phyloP scores from a whole-genome alignment of 2,888 invertebrate species.

The Drosophila macrothrix region DNA sequence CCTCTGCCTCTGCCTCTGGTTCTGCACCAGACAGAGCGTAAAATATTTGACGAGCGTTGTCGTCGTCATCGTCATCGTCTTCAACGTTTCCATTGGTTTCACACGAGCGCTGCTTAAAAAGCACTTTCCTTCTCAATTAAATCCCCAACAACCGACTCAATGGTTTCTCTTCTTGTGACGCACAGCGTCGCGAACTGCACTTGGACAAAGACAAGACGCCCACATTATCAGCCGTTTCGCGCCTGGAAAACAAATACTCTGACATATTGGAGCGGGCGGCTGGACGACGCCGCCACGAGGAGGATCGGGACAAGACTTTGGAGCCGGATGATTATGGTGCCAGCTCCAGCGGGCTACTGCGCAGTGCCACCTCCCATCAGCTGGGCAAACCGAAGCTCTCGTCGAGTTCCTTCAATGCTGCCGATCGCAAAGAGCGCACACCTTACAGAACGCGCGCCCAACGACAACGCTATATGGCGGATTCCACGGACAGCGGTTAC shows the following conservation, averaged over 20 bases:
- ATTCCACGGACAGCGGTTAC: conserved; percentile 83
- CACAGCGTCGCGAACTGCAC: conserved; percentile 78
- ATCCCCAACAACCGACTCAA: conserved; percentile 45
- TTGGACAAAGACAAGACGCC: conserved; percentile 85
- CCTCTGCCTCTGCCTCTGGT: conserved; percentile 37
- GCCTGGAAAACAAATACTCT: conserved; percentile 92
- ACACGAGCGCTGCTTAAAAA: conserved; percentile 72
- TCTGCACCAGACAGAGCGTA: conserved; percentile 62
- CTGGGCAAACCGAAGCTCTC: conserved; percentile 86
- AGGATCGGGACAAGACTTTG: conserved; percentile 89
- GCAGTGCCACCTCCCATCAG: conserved; percentile 91
- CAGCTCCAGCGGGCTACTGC: conserved; percentile 85
- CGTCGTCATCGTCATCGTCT: conserved; percentile 23
- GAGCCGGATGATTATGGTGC: conserved; percentile 87
- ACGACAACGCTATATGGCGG: conserved; percentile 79
- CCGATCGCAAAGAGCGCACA: conserved; percentile 85
- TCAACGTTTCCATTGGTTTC: conserved; percentile 74
- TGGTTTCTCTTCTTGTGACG: conserved; percentile 65
- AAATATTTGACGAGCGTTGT: conserved; percentile 44
- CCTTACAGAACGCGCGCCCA: conserved; percentile 82
- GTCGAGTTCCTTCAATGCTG: conserved; percentile 86
- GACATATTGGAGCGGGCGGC: conserved; percentile 91
- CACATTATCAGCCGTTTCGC: conserved; percentile 87
- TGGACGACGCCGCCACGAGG: conserved; percentile 86
- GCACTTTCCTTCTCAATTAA: conserved; percentile 74